Evolutionary conservation across 2,113 vertebrate genomes (phyloP).

Genomic region (Megaceryle maxima): DNA sequence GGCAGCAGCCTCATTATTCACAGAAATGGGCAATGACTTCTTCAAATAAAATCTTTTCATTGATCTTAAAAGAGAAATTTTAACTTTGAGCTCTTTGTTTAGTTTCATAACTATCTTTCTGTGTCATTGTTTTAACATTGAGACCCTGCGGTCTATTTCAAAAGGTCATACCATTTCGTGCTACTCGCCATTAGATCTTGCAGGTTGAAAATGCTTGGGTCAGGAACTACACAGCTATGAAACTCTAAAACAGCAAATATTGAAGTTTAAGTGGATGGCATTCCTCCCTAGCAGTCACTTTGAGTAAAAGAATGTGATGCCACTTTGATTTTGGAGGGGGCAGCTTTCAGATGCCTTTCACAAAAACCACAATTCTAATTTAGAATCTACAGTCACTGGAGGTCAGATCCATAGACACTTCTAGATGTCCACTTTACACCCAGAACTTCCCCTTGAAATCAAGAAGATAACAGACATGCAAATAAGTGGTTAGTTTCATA

Average conservation of each 20-base stretch:
- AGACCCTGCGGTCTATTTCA: not conserved
- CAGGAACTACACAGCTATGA: not conserved
- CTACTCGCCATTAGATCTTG: not conserved
- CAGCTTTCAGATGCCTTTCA: not conserved
- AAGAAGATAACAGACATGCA: not conserved
- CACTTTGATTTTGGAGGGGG: not conserved
- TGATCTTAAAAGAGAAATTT: constrained; percentile 43
- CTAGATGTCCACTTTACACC: not conserved
- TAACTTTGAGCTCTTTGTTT: constrained; percentile 27
- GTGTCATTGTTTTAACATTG: not conserved
- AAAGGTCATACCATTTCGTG: not conserved
- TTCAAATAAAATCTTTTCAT: constrained; percentile 11
- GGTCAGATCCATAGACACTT: not conserved
- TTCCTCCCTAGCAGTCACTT: not conserved
- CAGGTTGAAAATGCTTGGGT: not conserved
- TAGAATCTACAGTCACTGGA: not conserved
- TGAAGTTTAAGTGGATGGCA: not conserved
- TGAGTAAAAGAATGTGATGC: not conserved
- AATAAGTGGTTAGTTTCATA: not conserved
- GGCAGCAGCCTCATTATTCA: constrained; percentile 35
- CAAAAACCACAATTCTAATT: not conserved
- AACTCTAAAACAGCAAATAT: not conserved
- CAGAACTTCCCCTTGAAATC: not conserved
- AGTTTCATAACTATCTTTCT: not conserved
- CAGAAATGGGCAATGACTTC: constrained; percentile 4